These are phyloP conservation scores for Brachionus sp. DNA, from an alignment of 1,140 invertebrate genomes.

Conservation along the genomic window DNA sequence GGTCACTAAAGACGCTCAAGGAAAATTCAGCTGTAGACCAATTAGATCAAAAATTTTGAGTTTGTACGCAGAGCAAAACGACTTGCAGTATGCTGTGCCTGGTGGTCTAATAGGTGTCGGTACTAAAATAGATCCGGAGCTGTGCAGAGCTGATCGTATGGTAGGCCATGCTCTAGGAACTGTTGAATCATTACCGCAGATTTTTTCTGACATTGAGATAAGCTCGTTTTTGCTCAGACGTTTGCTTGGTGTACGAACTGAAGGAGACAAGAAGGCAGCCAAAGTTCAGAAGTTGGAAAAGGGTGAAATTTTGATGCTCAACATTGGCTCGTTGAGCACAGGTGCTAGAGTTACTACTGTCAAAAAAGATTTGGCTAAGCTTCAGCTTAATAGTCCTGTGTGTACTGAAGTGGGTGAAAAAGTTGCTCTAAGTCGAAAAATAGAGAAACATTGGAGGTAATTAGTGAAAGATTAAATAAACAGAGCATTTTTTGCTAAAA, in stretches of 20 bases:
- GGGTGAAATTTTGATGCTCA: constrained; percentile 85
- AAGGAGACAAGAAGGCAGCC: constrained; percentile 97
- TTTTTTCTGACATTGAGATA: constrained; percentile 96
- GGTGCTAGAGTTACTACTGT: constrained; percentile 92
- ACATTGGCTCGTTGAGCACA: constrained; percentile 96
- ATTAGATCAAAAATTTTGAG: constrained; percentile 96
- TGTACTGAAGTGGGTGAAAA: constrained; percentile 98
- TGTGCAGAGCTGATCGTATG: constrained; percentile 93
- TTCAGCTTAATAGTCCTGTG: constrained; percentile 90
- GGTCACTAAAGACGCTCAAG: constrained; percentile 91
- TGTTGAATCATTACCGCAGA: constrained; percentile 88
- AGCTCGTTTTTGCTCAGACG: constrained; percentile 93
- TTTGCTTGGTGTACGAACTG: constrained; percentile 90
- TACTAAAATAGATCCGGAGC: constrained; percentile 95
- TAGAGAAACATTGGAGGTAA: constrained; percentile 98
- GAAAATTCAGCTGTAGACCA: constrained; percentile 88
- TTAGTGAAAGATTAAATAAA: background rate
- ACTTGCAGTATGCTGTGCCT: constrained; percentile 95
- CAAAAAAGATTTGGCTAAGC: constrained; percentile 94
- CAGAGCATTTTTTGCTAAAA: background rate
- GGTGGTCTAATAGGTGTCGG: constrained; percentile 97
- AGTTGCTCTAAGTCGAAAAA: constrained; percentile 91
- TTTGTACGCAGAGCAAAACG: constrained; percentile 97
- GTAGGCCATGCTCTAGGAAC: constrained; percentile 98
- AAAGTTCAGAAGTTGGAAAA: constrained; percentile 86